Base-by-base conservation (phyloP, 2,113 vertebrate species). In the Columba janthina region DNA sequence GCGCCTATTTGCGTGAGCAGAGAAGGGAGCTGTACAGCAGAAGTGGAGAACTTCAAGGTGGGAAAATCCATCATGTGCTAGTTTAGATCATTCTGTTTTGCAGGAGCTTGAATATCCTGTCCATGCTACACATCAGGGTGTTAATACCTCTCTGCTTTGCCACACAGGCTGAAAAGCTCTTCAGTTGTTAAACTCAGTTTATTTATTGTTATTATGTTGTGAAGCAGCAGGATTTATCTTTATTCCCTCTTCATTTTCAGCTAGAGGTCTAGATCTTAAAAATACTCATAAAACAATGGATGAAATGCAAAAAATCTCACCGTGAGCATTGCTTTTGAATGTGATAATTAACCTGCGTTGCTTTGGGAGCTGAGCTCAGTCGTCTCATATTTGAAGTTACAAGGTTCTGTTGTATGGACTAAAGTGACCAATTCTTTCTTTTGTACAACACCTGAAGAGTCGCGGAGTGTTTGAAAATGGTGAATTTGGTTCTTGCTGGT, bases 21-120 rank as follows among this genome's bases (percentile, higher is more conserved):
- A 98, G 99, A 54, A 95, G 99, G 93, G 99, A 99, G 89, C 98
- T 99, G 14, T 99, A 99, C 97, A 99, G 99, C 97, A 98, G 99
- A 93, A 99, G 99, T n/a, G 99, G 99, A 90, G 99, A 99, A 91
- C 98, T 99, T 56, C 99, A 99, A 99, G 99, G 99, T 99, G 85
- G 84, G 98, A 5, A 64, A 67, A 20, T 1, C 12, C 5, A 88
- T 25, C n/a, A 40, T 5, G 9, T 34, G 9, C 1, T 12, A 0
- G 6, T 22, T 73, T 28, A 58, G n/a, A 2, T 44, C 4, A 73
- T 53, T 76, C 34, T 61, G 19, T 76, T 82, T 65, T 60, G 32
- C 66, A 70, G 36, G 40, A 71, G 38, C 67, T 64, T 69, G 32
- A 17, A 29, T 31, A 5, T 60, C 42, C 34, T 12, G 6, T 10